Conservation (phyloP, 2,797 vertebrate species). For the Oreonectes daqikongensis region DNA sequence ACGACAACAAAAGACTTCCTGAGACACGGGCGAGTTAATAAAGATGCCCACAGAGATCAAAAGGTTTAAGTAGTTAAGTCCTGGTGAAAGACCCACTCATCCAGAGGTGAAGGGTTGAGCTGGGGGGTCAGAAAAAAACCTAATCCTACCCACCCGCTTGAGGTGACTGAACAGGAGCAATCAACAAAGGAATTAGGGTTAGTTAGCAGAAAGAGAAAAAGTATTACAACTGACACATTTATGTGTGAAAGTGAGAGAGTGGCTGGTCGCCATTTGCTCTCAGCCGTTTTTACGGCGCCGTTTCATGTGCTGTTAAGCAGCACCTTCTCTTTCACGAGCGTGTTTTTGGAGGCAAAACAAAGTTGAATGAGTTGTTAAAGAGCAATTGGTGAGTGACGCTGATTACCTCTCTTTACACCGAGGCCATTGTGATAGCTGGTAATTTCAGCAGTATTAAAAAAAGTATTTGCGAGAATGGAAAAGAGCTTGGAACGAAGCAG, state of each 20-base stretch:
- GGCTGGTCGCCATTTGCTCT: conserved; percentile 20
- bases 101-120: conserved; percentile 18
- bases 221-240: conserved; percentile 17
- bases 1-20: conserved; percentile 10
- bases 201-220: conserved; percentile 15
- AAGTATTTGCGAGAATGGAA: conserved; percentile 15
- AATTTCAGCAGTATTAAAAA: conserved; percentile 46
- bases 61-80: conserved; percentile 42
- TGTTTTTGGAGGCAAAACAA: conserved; percentile 45
- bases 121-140: neutral
- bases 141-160: neutral
- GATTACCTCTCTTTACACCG: conserved; percentile 50
- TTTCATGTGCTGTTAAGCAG: conserved; percentile 42
- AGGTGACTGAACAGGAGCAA: conserved; percentile 6
- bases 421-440: conserved; percentile 39
- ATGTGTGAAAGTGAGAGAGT: conserved; percentile 11
- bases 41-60: conserved; percentile 33
- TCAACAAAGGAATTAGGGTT: neutral
- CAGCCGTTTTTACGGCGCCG: conserved; percentile 37
- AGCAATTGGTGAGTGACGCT: conserved; percentile 42
- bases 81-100: conserved; percentile 23
- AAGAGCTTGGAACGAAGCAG: conserved; percentile 28
- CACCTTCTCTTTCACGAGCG: conserved; percentile 44
- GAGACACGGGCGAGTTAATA: neutral
- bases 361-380: conserved; percentile 55